phyloP scores from a whole-genome alignment of 2,113 vertebrate species.

The Rhegmatorhina hoffmannsi region DNA sequence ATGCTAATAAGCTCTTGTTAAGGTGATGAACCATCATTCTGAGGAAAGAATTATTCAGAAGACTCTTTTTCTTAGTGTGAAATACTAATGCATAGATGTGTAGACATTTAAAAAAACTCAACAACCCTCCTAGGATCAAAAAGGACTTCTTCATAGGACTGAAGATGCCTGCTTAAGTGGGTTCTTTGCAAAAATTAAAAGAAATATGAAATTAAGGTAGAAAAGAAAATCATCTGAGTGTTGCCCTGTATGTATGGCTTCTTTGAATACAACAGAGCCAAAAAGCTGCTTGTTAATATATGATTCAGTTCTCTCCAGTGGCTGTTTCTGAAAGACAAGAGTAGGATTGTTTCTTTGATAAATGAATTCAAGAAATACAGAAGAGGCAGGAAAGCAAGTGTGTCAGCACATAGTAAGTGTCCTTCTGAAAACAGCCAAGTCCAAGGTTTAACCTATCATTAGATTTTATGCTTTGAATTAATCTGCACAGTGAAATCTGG shows the following conservation, averaged over 20 bases:
- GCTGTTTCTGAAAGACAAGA: neutral
- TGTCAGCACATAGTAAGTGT: neutral
- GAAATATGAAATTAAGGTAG: neutral
- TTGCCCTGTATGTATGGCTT: neutral
- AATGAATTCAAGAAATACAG: neutral
- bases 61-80: neutral
- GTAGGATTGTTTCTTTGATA: neutral
- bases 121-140: neutral
- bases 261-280: neutral
- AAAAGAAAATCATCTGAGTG: accelerated
- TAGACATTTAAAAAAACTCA: neutral
- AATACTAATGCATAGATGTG: neutral
- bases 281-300: neutral
- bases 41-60: neutral
- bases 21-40: neutral
- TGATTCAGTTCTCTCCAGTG: neutral
- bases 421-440: neutral
- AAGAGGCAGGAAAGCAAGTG: neutral
- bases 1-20: neutral
- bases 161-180: neutral
- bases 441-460: neutral
- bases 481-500: neutral
- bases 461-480: constrained; percentile 2
- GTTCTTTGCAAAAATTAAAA: neutral
- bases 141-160: neutral